These are phyloP conservation scores for Sternarchorhynchus goeldii DNA, from an alignment of 2,797 vertebrate species.

Conservation along the genomic window DNA sequence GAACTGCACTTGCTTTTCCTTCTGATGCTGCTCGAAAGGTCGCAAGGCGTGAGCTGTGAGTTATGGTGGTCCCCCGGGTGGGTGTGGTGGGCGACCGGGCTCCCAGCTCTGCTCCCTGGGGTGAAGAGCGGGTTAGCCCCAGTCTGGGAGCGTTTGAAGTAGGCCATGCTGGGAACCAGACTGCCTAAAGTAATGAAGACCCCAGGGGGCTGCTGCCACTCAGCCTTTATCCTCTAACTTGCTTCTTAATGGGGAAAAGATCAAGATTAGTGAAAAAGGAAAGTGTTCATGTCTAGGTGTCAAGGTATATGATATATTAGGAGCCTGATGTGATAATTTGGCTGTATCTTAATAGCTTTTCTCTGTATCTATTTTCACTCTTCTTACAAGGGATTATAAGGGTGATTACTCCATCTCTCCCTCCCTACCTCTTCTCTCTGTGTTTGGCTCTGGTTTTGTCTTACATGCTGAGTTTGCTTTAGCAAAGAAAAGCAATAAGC, in stretches of 20 bases:
- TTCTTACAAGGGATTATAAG: slow-evolving; percentile 72
- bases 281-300: background rate
- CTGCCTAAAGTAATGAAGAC: slow-evolving; percentile 44
- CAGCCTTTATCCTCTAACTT: slow-evolving; percentile 26
- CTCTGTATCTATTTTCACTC: slow-evolving; percentile 69
- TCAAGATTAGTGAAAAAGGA: background rate
- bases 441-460: background rate
- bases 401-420: slow-evolving; percentile 62
- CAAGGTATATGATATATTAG: slow-evolving; percentile 6
- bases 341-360: slow-evolving; percentile 44
- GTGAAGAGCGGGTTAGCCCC: slow-evolving; percentile 14
- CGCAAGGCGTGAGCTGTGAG: slow-evolving; percentile 29
- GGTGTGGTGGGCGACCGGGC: slow-evolving; percentile 1
- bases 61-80: slow-evolving; percentile 36
- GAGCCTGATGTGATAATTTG: slow-evolving; percentile 3
- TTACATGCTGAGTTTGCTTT: too few relatives aligned
- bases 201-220: slow-evolving; percentile 28
- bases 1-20: slow-evolving; percentile 2
- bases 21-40: slow-evolving; percentile 48
- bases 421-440: slow-evolving; percentile 22
- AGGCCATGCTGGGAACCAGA: slow-evolving; percentile 38
- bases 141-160: slow-evolving; percentile 40
- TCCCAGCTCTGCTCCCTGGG: background rate
- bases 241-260: background rate
- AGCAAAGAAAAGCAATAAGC: background rate